Percentiles rank a stretch among this genome's conserved stretches.
These are phyloP conservation scores for Hyaena hyaena DNA, from an alignment of 2,113 vertebrate species.

Conservation along the genomic window DNA sequence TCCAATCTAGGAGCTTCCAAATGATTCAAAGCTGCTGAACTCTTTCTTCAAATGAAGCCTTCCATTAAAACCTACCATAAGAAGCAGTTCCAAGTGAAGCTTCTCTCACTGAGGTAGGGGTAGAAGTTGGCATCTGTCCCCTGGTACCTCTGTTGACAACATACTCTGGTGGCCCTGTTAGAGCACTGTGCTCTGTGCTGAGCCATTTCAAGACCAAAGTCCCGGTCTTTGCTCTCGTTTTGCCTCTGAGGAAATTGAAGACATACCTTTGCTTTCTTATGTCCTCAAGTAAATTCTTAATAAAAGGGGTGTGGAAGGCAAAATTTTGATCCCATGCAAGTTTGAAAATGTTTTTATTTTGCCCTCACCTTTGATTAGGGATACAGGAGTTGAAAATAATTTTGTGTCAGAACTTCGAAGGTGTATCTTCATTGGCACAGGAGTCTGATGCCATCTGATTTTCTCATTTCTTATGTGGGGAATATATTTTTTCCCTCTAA, in stretches of 20 bases:
- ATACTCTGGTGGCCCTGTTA: background rate
- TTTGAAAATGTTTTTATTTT: conserved; percentile 2
- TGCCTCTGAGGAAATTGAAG: background rate
- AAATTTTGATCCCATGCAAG: background rate
- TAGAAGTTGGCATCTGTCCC: background rate
- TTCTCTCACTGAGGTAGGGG: background rate
- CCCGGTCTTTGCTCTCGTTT: background rate
- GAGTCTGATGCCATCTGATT: background rate
- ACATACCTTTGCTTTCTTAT: background rate
- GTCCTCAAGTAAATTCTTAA: background rate
- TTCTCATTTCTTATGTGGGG: background rate
- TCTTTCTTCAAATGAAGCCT: background rate
- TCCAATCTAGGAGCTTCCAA: background rate
- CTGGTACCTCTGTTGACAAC: background rate
- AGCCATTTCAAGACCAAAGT: background rate
- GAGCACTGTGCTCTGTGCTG: background rate
- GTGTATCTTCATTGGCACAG: background rate
- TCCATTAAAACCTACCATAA: background rate
- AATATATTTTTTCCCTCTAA: background rate
- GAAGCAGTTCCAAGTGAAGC: background rate
- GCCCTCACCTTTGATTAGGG: background rate
- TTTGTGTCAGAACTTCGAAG: conserved; percentile 23
- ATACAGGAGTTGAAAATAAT: background rate
- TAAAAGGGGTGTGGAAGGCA: background rate
- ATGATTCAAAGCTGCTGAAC: background rate